These are phyloP conservation scores for Tipula vernalis DNA, from an alignment of 2,888 invertebrate genomes.

Conservation along the genomic window DNA sequence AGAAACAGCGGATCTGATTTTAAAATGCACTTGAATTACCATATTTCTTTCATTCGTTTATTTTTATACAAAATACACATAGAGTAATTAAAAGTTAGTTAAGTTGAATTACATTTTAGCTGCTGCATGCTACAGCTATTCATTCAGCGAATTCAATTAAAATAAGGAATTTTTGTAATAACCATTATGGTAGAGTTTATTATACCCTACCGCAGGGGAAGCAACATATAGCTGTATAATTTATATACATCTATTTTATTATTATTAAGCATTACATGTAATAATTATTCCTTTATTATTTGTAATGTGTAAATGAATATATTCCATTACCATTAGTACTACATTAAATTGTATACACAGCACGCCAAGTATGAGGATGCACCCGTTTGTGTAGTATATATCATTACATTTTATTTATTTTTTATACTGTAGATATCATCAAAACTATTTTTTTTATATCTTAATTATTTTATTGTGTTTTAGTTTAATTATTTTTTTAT, in stretches of 20 bases:
- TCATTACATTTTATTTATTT: neutral
- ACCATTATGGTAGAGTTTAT: neutral
- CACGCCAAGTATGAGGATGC: neutral
- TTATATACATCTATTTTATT: neutral
- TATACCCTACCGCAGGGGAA: neutral
- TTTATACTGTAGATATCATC: neutral
- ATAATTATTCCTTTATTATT: neutral
- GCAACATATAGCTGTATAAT: neutral
- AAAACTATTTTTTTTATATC: neutral
- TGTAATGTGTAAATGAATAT: neutral
- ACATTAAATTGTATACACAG: neutral
- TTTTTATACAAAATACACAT: neutral
- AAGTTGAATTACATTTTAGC: neutral
- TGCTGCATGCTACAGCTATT: neutral
- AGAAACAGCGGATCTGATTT: neutral
- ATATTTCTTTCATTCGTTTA: neutral
- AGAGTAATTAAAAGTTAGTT: neutral
- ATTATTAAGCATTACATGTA: neutral
- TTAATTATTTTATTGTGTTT: neutral
- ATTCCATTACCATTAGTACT: neutral
- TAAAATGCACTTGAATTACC: neutral
- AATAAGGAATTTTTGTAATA: neutral
- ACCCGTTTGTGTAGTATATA: neutral
- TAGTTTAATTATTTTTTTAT: neutral
- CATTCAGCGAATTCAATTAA: neutral